Base-by-base conservation (phyloP, 2,888 invertebrate genomes). In the Zaprionus obscuricornis region DNA sequence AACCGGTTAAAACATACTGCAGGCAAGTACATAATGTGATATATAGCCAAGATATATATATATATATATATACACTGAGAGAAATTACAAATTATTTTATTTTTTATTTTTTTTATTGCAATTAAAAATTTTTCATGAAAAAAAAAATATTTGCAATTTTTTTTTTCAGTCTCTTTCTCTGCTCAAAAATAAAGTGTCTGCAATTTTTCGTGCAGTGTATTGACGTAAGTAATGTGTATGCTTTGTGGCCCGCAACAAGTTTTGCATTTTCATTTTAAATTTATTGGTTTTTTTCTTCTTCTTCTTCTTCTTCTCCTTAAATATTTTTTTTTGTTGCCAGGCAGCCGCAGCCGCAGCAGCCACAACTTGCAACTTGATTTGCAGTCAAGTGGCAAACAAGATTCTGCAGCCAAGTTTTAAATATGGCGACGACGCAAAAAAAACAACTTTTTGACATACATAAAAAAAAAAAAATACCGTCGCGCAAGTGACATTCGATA, bases 201-300 rank as follows among this genome's bases (percentile, higher is more conserved):
- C 18, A 8, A 39, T 4, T n/a, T 2, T n/a, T 5, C 11, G 14
- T 20, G 16, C 8, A 18, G 18, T 17, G 16, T 37, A 10, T 14
- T 39, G 34, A 26, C 26, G 33, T 14, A 16, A 16, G 37, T n/a
- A n/a, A n/a, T 60, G 24, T 57, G 50, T 54, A 43, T 51, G 50
- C 40, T 45, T 50, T 34, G 49, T 40, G 47, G 39, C 49, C 60
- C 36, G 62, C 54, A 29, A 24, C 87, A 82, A 86, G 87, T 84
- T 84, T 86, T 84, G 84, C 86, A 84, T 82, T 82, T 70, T 71
- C 66, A 74, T 73, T 84, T 71, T 67, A 22, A 71, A 84, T 75
- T 76, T 83, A 79, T 85, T 69, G 74, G 60, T 40, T 47, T 79
- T 57, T 39, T n/a, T n/a, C n/a, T n/a, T n/a, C n/a, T n/a, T n/a